A percentile compares a stretch with the other conserved stretches of the same genome.
Evolutionary conservation across 2,888 invertebrate genomes (phyloP).

Genomic region (Campopleginae sp.): DNA sequence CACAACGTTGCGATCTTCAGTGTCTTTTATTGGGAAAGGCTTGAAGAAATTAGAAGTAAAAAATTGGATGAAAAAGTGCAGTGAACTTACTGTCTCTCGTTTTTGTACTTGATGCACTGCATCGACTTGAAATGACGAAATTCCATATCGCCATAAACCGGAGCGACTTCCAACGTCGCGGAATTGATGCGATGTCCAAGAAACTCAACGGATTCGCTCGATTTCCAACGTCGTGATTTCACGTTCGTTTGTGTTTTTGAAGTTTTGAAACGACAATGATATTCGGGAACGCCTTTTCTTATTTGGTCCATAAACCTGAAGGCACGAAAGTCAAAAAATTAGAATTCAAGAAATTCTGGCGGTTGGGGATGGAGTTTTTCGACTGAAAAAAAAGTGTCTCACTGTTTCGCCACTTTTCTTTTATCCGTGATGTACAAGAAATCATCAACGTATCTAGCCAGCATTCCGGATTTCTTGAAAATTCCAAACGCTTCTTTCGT

Average conservation of each 20-base stretch:
- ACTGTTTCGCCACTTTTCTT: conserved; percentile 47
- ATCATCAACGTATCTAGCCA: conserved; percentile 64
- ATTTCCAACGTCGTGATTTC: background rate
- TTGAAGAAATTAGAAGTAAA: background rate
- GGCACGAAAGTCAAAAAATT: background rate
- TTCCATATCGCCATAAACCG: conserved; percentile 1
- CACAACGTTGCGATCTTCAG: no score
- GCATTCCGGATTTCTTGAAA: conserved; percentile 51
- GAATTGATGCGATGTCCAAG: conserved; percentile 50
- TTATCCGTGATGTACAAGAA: conserved; percentile 62
- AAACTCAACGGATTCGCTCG: conserved; percentile 27
- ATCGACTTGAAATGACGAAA: conserved; percentile 30
- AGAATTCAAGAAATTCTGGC: background rate
- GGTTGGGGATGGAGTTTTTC: background rate
- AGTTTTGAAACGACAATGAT: conserved; percentile 44
- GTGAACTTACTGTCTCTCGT: conserved; percentile 25
- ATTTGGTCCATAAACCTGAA: conserved; percentile 40
- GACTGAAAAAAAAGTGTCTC: background rate
- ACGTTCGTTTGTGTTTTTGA: conserved; percentile 58
- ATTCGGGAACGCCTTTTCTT: conserved; percentile 13
- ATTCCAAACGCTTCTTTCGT: conserved; percentile 31
- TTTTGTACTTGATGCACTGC: background rate
- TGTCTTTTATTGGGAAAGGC: no score
- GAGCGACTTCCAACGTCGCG: conserved; percentile 33
- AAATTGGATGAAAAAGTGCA: background rate